phyloP scores from a whole-genome alignment of 2,888 invertebrate species.

The Deroplatys truncata region DNA sequence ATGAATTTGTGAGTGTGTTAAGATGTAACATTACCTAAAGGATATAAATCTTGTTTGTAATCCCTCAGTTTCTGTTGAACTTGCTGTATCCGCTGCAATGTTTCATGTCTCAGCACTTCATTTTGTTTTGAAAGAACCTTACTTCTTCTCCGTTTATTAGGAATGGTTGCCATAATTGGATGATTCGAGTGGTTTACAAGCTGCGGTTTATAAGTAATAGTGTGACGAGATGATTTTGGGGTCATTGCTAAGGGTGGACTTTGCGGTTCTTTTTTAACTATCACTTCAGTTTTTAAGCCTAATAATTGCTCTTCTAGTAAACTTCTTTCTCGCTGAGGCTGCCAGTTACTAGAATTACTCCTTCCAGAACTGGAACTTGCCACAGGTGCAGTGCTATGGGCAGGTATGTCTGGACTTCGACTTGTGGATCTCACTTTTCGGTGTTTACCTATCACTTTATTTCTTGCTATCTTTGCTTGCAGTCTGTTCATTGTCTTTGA shows the following conservation, averaged over 20 bases:
- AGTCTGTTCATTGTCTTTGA: slow-evolving; percentile 36
- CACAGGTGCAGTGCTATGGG: neutral
- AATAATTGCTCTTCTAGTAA: slow-evolving; percentile 32
- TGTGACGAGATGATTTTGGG: slow-evolving; percentile 1
- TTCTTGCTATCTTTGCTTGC: slow-evolving; percentile 35
- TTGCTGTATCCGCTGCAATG: slow-evolving; percentile 55
- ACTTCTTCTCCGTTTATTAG: slow-evolving; percentile 20
- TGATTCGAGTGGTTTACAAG: neutral
- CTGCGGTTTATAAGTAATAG: slow-evolving; percentile 15
- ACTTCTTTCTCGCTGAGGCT: slow-evolving; percentile 27
- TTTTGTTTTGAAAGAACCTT: slow-evolving; percentile 11
- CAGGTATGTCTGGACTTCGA: slow-evolving; percentile 11
- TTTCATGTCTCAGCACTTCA: slow-evolving; percentile 46
- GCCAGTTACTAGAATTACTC: slow-evolving; percentile 6
- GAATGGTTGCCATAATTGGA: slow-evolving; percentile 19
- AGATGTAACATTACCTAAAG: slow-evolving; percentile 38
- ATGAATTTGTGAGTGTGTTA: too few species aligned
- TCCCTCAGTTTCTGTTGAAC: slow-evolving; percentile 36
- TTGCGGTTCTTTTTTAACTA: slow-evolving; percentile 19
- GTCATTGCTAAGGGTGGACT: slow-evolving; percentile 8
- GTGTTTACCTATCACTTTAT: slow-evolving; percentile 36
- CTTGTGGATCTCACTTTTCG: slow-evolving; percentile 28
- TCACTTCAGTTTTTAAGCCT: slow-evolving; percentile 28
- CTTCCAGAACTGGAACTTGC: neutral
- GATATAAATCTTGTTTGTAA: slow-evolving; percentile 39